Conservation (phyloP, 2,797 vertebrate genomes). For the Antennarius maculatus region DNA sequence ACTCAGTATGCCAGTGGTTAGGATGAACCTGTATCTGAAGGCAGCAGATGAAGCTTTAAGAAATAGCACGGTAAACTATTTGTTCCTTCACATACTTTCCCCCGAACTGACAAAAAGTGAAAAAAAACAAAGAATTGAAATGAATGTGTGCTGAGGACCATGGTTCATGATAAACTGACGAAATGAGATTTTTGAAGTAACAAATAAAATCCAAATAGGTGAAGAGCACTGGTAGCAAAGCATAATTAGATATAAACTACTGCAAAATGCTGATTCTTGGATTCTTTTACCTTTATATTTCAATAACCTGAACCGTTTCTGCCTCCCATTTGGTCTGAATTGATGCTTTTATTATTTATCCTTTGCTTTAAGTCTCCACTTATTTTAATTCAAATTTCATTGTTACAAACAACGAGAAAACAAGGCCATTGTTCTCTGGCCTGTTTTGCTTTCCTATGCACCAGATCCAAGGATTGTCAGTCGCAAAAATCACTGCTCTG, state of each 20-base stretch:
- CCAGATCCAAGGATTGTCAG: conserved; percentile 64
- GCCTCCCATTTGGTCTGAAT: conserved; percentile 39
- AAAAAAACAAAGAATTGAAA: conserved; percentile 9
- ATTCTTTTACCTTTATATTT: conserved; percentile 38
- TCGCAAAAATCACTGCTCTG: conserved; percentile 38
- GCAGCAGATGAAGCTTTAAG: conserved; percentile 27
- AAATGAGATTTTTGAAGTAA: conserved; percentile 5
- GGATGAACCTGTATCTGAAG: conserved; percentile 31
- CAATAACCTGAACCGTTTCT: conserved; percentile 48
- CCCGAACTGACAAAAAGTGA: not conserved
- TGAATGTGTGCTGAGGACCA: not conserved
- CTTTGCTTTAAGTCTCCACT: conserved; percentile 54
- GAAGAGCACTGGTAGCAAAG: conserved; percentile 6
- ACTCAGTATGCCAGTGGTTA: conserved; percentile 40
- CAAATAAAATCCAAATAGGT: conserved; percentile 11
- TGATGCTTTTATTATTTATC: conserved; percentile 43
- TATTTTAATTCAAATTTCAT: conserved; percentile 60
- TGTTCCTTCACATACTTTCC: conserved; percentile 53
- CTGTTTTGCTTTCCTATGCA: conserved; percentile 37
- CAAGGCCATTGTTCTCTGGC: conserved; percentile 37
- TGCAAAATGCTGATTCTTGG: conserved; percentile 24
- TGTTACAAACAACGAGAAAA: conserved; percentile 71
- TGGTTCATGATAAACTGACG: conserved; percentile 1
- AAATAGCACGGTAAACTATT: conserved; percentile 25
- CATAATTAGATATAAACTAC: conserved; percentile 30